Percentiles rank a stretch among this genome's conserved stretches.
These are phyloP conservation scores for Epizoanthus ramosus DNA, from an alignment of 92 coral and sea anemone species.

Conservation along the genomic window DNA sequence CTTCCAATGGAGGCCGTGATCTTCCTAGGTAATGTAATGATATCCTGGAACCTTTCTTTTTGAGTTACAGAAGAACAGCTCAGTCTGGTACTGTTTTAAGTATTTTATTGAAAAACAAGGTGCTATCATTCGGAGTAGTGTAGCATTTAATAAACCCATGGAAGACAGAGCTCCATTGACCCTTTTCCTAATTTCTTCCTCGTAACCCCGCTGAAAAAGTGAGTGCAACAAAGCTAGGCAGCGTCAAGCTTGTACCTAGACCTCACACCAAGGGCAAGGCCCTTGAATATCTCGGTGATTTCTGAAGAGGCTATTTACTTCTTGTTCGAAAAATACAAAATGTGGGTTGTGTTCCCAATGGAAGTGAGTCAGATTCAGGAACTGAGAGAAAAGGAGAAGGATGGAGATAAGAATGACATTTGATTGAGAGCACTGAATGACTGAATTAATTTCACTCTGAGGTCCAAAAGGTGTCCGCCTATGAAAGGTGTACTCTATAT, in stretches of 20 bases:
- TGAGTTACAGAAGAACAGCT: not conserved
- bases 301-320: too few relatives aligned
- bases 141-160: conserved; percentile 42
- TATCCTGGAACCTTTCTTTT: conserved; percentile 29
- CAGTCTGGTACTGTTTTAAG: conserved; percentile 42
- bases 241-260: too few relatives aligned
- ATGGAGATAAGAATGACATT: too few relatives aligned
- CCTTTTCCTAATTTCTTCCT: conserved; percentile 28
- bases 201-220: not conserved
- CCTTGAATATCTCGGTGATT: too few relatives aligned
- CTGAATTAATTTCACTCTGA: too few relatives aligned
- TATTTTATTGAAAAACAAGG: conserved; percentile 43
- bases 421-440: too few relatives aligned
- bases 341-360: too few relatives aligned
- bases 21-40: conserved; percentile 32
- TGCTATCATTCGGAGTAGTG: conserved; percentile 24
- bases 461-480: not conserved
- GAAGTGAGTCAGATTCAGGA: too few relatives aligned
- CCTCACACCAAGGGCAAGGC: too few relatives aligned
- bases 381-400: too few relatives aligned
- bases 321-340: too few relatives aligned
- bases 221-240: too few relatives aligned
- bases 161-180: conserved; percentile 26
- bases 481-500: not conserved
- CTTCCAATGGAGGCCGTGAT: not conserved